Evolutionary conservation across 2,888 invertebrate genomes (phyloP).

Genomic region (Hipparchia semele): DNA sequence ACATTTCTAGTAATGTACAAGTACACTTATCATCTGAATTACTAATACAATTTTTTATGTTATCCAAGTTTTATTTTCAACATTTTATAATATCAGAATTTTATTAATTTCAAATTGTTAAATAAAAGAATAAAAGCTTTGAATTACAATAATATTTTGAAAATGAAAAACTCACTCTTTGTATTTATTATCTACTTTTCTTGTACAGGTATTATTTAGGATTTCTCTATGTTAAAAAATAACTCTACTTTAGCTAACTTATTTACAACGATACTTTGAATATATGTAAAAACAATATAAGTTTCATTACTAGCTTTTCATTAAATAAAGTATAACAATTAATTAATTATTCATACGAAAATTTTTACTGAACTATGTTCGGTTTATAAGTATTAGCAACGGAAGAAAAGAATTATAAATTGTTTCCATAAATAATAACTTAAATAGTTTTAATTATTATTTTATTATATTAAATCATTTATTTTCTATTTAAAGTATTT

Average conservation of each 20-base stretch:
- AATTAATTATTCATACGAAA: too few relatives aligned
- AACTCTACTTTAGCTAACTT: not conserved
- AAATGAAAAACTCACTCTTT: not conserved
- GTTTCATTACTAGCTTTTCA: too few relatives aligned
- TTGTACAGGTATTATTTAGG: slow-evolving; percentile 14
- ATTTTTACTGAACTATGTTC: too few relatives aligned
- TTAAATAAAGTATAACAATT: too few relatives aligned
- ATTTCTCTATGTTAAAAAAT: not conserved
- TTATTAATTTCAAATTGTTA: not conserved
- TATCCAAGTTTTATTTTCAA: not conserved
- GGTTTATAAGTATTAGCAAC: too few relatives aligned
- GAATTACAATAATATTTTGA: not conserved
- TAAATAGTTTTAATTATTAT: too few relatives aligned
- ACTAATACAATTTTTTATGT: not conserved
- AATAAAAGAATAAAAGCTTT: not conserved
- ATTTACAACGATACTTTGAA: not conserved
- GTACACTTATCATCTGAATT: not conserved
- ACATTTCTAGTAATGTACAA: not conserved
- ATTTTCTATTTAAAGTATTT: too few relatives aligned
- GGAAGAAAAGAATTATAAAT: too few relatives aligned
- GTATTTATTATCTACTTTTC: not conserved
- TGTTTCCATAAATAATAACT: too few relatives aligned
- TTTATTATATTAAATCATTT: too few relatives aligned
- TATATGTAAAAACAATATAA: too few relatives aligned
- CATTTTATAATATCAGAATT: not conserved